Conservation (phyloP, 2,797 vertebrate genomes). For the Triplophysa yarkandensis region DNA sequence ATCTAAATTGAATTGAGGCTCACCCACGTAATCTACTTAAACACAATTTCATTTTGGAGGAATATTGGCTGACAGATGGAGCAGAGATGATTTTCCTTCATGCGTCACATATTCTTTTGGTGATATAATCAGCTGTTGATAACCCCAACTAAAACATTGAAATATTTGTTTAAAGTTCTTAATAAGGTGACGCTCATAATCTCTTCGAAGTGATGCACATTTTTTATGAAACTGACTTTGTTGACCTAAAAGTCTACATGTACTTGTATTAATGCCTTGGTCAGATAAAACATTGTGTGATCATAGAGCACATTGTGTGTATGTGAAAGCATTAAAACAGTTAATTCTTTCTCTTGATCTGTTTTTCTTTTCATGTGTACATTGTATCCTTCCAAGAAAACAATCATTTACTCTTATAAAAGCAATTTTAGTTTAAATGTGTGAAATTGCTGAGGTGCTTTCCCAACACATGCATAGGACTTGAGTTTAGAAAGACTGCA, state of each 20-base stretch:
- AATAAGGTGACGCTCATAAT: slow-evolving; percentile 38
- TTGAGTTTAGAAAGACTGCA: slow-evolving; percentile 13
- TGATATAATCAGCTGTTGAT: slow-evolving; percentile 19
- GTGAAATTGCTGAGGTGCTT: neutral
- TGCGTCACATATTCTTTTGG: neutral
- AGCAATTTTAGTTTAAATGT: neutral
- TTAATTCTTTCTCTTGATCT: neutral
- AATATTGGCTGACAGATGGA: slow-evolving; percentile 36
- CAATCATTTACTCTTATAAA: neutral
- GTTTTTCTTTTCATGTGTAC: neutral
- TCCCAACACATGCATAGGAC: neutral
- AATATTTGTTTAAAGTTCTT: slow-evolving; percentile 43
- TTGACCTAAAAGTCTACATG: neutral
- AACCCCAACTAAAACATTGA: slow-evolving; percentile 3
- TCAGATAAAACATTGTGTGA: neutral
- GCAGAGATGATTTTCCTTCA: slow-evolving; percentile 17
- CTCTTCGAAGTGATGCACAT: slow-evolving; percentile 32
- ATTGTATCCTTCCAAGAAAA: neutral
- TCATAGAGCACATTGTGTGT: neutral
- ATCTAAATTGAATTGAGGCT: slow-evolving; percentile 26
- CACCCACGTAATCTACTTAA: slow-evolving; percentile 35
- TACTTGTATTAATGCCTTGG: slow-evolving; percentile 4
- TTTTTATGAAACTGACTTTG: slow-evolving; percentile 19
- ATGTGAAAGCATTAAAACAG: neutral
- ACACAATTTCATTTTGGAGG: slow-evolving; percentile 31